Evolutionary conservation across 2,888 invertebrate genomes (phyloP), one percentile per base, ranked within the genome.

Genomic region (Calephelis perditalis): DNA sequence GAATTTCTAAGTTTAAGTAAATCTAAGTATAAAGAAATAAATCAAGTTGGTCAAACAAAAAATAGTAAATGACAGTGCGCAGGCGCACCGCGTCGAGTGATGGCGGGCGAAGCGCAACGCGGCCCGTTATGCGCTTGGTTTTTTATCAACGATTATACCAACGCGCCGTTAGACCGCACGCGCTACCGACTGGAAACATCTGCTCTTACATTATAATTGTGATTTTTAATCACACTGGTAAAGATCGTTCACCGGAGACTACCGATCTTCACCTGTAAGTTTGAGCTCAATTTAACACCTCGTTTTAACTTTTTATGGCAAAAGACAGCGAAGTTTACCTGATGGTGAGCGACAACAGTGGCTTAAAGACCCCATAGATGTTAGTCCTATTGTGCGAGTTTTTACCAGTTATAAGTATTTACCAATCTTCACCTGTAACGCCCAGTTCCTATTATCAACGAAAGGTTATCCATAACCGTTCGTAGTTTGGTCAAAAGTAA

Each of bases 101-200:
- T 79, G 80, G 75, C 81, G 79, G 79, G 72, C 79, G 78, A 73
- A 80, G 83, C 82, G 84, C 82, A 81, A 79, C 83, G 81, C 73
- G 74, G 68, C 74, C 85, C 86, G 85, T 84, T 85, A 86, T 82
- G 77, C 79, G 80, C 73, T 70, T 86, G 46, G 64, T 82, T 87
- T 84, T 85, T 84, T 84, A 84, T 82, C 82, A 70, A 75, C 79
- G 84, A 86, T 86, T 83, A 85, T 82, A 76, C 26, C 26, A 75
- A 69, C 68, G 73, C 73, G 71, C 86, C 85, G 87, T 88, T 86
- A 88, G 73, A 70, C 71, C 77, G 82, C 82, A 79, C 78, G 82
- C 79, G 81, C 75, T 73, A 11, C 43, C 58, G 40, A 44, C 52
- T 52, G 52, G 58, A 49, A 54, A 60, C 60, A 56, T 56, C 56